Conservation (phyloP, 2,888 invertebrate genomes). For the Lasiommata megera region DNA sequence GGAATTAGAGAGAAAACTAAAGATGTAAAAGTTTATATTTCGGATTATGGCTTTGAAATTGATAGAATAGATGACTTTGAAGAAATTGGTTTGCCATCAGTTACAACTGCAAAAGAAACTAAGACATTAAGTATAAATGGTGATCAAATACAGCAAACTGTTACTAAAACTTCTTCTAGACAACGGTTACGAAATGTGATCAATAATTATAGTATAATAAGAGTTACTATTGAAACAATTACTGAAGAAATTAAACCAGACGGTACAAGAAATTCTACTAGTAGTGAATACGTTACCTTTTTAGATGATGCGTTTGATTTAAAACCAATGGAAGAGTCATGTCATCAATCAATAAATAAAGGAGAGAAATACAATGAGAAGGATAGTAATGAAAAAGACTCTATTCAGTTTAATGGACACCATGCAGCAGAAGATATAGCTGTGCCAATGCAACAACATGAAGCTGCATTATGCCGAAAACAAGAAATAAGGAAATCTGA, state of each 20-base stretch:
- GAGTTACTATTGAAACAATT: constrained; percentile 13
- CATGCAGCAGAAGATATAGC: constrained; percentile 1
- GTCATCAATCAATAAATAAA: constrained; percentile 4
- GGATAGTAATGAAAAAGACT: constrained; percentile 38
- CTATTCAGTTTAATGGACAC: constrained; percentile 26
- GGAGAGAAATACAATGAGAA: constrained; percentile 27
- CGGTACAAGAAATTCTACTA: constrained; percentile 17
- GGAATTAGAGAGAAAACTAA: constrained; percentile 39
- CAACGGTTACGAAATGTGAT: constrained; percentile 14
- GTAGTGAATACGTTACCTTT: constrained; percentile 20
- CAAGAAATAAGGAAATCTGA: background rate
- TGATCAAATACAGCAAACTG: constrained; percentile 10
- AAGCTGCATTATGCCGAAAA: background rate
- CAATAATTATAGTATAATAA: constrained; percentile 8
- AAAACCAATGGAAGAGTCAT: background rate
- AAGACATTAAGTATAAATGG: constrained; percentile 7
- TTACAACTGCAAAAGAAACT: constrained; percentile 11
- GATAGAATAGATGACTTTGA: constrained; percentile 25
- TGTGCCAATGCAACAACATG: background rate
- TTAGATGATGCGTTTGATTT: constrained; percentile 2
- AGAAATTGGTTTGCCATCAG: constrained; percentile 32
- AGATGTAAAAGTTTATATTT: constrained; percentile 41
- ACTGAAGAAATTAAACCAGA: constrained; percentile 22
- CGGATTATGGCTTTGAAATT: constrained; percentile 34
- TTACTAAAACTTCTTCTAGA: constrained; percentile 16